Evolutionary conservation across 1,140 invertebrate species (phyloP).

Genomic region (Tyrophagus putrescentiae): DNA sequence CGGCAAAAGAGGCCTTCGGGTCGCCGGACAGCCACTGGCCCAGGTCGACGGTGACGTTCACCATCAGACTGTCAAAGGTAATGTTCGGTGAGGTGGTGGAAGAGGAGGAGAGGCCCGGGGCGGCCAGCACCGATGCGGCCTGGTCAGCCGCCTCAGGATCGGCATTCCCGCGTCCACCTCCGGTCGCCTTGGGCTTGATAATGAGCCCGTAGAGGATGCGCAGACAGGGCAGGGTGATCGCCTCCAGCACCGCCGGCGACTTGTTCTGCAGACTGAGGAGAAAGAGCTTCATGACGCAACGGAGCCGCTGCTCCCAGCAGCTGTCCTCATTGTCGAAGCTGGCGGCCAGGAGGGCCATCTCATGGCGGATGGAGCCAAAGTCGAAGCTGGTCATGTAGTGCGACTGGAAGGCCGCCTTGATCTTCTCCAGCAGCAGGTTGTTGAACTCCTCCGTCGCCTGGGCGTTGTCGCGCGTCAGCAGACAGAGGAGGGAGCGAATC

Average conservation of each 20-base stretch:
- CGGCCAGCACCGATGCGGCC: slow-evolving; percentile 25
- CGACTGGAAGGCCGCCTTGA: slow-evolving; percentile 40
- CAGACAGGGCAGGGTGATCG: slow-evolving; percentile 61
- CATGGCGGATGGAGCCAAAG: slow-evolving; percentile 61
- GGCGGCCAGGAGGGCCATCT: slow-evolving; percentile 71
- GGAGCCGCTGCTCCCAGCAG: slow-evolving; percentile 83
- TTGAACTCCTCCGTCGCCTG: slow-evolving; percentile 71
- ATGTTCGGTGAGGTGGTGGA: not conserved
- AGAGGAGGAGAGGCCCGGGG: slow-evolving; percentile 15
- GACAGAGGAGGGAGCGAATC: slow-evolving; percentile 67
- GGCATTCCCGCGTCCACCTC: slow-evolving; percentile 27
- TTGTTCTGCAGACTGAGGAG: slow-evolving; percentile 54
- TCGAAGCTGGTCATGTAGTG: slow-evolving; percentile 46
- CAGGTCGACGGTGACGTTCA: slow-evolving; percentile 50
- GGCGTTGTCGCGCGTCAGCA: slow-evolving; percentile 77
- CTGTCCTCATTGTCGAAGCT: slow-evolving; percentile 78
- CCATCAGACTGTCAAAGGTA: not conserved
- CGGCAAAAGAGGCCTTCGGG: slow-evolving; percentile 48
- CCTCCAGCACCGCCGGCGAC: slow-evolving; percentile 57
- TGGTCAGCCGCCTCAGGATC: slow-evolving; percentile 29
- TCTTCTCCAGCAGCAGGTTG: slow-evolving; percentile 59
- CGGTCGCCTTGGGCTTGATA: slow-evolving; percentile 46
- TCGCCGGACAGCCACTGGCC: slow-evolving; percentile 59
- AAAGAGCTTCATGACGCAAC: slow-evolving; percentile 68
- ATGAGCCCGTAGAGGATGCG: slow-evolving; percentile 55